A percentile compares a stretch with the other conserved stretches of the same genome.
Conservation (phyloP, 1,140 invertebrate species). For the Agraylea sexmaculata region DNA sequence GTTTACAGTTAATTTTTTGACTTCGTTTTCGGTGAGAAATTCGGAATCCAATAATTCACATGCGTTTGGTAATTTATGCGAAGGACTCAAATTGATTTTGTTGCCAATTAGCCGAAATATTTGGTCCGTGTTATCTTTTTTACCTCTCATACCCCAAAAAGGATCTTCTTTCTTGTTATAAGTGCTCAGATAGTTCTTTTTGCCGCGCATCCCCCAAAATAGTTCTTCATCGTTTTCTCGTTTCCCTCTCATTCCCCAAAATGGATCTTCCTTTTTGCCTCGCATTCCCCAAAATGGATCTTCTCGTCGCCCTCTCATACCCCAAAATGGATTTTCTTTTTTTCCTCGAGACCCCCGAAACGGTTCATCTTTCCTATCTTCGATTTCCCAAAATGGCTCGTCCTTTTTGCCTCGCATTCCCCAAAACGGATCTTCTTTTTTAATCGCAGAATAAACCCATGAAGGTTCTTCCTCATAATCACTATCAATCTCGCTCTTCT, state of each 20-base stretch:
- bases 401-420: slow-evolving; percentile 23
- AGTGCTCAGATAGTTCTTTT: slow-evolving; percentile 13
- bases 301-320: slow-evolving; percentile 15
- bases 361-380: slow-evolving; percentile 22
- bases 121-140: slow-evolving; percentile 16
- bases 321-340: slow-evolving; percentile 17
- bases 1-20: no score
- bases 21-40: background rate
- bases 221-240: slow-evolving; percentile 18
- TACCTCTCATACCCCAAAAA: slow-evolving; percentile 17
- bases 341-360: slow-evolving; percentile 19
- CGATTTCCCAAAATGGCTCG: slow-evolving; percentile 26
- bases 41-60: no score
- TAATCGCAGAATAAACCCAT: slow-evolving; percentile 25
- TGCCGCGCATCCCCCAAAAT: slow-evolving; percentile 28
- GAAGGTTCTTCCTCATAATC: slow-evolving; percentile 24
- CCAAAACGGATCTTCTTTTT: slow-evolving; percentile 25
- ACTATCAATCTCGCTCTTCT: slow-evolving; percentile 19
- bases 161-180: slow-evolving; percentile 19
- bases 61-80: no score
- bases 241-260: slow-evolving; percentile 24
- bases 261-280: slow-evolving; percentile 17
- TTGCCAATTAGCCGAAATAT: no score
- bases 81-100: no score
- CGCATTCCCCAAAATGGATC: slow-evolving; percentile 19